Conservation (phyloP, 2,797 vertebrate species). For the Propithecus deckenii region DNA sequence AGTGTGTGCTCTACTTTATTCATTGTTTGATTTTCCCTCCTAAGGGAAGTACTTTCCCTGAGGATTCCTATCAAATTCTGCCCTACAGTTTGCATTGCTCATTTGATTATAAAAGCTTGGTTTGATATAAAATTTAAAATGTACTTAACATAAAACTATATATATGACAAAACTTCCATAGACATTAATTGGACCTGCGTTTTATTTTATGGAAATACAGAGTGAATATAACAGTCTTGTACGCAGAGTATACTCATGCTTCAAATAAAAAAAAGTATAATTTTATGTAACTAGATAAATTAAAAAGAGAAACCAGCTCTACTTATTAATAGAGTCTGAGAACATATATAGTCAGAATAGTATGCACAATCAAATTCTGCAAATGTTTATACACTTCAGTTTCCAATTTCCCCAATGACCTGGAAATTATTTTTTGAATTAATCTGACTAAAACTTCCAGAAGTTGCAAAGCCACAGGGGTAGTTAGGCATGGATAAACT, state of each 20-base stretch:
- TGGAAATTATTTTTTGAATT: conserved; percentile 53
- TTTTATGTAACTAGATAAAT: background rate
- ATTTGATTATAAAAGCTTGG: background rate
- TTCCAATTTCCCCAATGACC: conserved; percentile 31
- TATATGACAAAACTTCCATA: background rate
- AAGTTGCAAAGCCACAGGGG: background rate
- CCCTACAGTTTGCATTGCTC: background rate
- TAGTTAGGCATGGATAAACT: background rate
- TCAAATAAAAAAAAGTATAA: background rate
- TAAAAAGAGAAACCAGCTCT: background rate
- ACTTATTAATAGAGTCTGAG: background rate
- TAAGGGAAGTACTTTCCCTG: background rate
- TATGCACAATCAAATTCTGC: background rate
- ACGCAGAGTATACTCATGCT: background rate
- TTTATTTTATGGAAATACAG: background rate
- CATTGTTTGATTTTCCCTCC: background rate
- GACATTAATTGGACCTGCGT: background rate
- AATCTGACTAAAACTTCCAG: conserved; percentile 22
- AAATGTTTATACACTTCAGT: conserved; percentile 28
- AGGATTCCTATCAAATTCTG: background rate
- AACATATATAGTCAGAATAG: background rate
- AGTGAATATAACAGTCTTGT: background rate
- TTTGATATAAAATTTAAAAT: background rate
- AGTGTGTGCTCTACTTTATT: background rate
- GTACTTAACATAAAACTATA: too few relatives aligned